Percentiles rank a stretch among this genome's conserved stretches.
These are phyloP conservation scores for Halesus radiatus DNA, from an alignment of 1,140 invertebrate genomes.

Conservation along the genomic window DNA sequence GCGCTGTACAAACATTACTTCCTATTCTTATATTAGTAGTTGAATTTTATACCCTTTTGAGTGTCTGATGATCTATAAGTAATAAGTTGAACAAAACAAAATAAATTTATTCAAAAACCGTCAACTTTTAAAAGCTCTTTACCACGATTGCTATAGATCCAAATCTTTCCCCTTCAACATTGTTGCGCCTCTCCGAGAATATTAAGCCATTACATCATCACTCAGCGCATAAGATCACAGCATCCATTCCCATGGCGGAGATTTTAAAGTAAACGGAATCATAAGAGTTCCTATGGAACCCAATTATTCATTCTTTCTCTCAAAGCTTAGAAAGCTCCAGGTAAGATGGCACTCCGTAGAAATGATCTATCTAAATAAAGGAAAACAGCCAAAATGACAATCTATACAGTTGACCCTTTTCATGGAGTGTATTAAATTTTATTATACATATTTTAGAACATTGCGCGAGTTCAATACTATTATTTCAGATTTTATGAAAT, in stretches of 20 bases:
- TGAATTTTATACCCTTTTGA: too few relatives aligned
- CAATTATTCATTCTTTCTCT: too few relatives aligned
- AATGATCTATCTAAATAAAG: background rate
- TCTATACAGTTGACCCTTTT: too few relatives aligned
- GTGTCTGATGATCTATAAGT: too few relatives aligned
- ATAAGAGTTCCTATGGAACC: background rate
- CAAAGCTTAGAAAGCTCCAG: background rate
- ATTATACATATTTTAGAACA: too few relatives aligned
- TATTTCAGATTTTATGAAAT: too few relatives aligned
- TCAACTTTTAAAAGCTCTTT: background rate
- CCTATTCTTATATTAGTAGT: too few relatives aligned
- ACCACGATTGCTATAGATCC: background rate
- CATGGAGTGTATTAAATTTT: too few relatives aligned
- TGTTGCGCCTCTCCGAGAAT: background rate
- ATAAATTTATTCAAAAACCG: too few relatives aligned
- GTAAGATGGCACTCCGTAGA: background rate
- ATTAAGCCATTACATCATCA: constrained; percentile 30
- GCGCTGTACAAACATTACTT: too few relatives aligned
- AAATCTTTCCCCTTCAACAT: constrained; percentile 6
- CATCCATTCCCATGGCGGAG: constrained; percentile 24
- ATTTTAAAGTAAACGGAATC: constrained; percentile 15
- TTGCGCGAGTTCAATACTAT: too few relatives aligned
- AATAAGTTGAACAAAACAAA: too few relatives aligned
- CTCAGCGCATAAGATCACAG: constrained; percentile 10
- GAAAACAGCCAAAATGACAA: background rate